Evolutionary conservation across 2,113 vertebrate species (phyloP).

Genomic region (Sisor rabdophorus): DNA sequence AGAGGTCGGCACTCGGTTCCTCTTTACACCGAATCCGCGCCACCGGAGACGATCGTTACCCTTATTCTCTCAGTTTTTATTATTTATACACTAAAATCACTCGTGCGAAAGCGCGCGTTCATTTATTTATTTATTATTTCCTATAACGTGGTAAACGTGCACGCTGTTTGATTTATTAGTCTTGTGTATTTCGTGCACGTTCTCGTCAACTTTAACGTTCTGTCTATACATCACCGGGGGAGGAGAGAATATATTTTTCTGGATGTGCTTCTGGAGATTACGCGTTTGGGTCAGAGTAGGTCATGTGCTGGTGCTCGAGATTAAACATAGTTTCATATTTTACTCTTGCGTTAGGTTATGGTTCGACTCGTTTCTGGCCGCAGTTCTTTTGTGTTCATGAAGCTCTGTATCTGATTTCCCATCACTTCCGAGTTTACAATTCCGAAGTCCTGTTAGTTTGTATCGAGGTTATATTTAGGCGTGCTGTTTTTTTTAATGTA

Average conservation of each 20-base stretch:
- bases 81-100: neutral
- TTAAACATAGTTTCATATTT: too few species aligned
- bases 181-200: neutral
- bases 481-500: neutral
- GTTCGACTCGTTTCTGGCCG: neutral
- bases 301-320: neutral
- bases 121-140: neutral
- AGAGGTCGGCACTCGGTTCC: slow-evolving; percentile 55
- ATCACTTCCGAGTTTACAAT: slow-evolving; percentile 12
- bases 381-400: neutral
- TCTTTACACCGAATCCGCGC: slow-evolving; percentile 38
- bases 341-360: too few species aligned
- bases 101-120: neutral
- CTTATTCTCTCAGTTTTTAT: neutral
- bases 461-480: neutral
- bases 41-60: neutral
- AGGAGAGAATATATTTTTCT: neutral
- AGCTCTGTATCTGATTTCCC: neutral
- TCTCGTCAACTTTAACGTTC: neutral
- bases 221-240: neutral
- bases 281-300: neutral
- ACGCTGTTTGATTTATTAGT: neutral
- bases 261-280: neutral
- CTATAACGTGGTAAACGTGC: neutral
- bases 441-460: neutral